Evolutionary conservation across 1,140 invertebrate species (phyloP), one percentile per base, ranked within the genome.

Genomic region (Dolichoris vasculosae): DNA sequence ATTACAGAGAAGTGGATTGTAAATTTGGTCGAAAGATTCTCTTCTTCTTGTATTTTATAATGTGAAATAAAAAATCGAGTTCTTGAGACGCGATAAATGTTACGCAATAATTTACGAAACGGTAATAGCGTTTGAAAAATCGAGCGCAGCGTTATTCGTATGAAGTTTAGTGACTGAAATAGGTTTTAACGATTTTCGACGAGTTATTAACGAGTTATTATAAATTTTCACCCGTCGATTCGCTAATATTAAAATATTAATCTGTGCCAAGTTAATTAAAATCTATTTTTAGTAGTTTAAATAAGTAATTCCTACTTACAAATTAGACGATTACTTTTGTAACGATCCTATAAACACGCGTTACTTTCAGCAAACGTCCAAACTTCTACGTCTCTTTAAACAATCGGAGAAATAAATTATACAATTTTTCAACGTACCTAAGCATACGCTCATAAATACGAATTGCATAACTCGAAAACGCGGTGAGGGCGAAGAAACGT

Each of bases 371-470:
- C 1, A 26, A 40, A 63, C 63, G 32, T 38, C 20, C 15, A 32
- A 63, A 32, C 13, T 40, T 63, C n/a, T 20, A 15, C 15, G 8
- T 13, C 46, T 26, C 4, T 40, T 38, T 40, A 80, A 80, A 80
- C 78, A 80, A 67, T 80, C 40, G 23, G 1, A 67, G 26, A 80
- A 17, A 80, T 80, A 43, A 64, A 64, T 64, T 64, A 46, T 46
- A 38, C 11, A 38, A 67, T 67, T 80, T 64, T 40, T 67, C 59
- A 79, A 40, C 23, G 46, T 40, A 20, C 6, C 32, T 40, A 40
- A 40, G 35, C 4, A 78, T n/a, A 40, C 20, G 59, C 38, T 80
- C 59, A 40, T 80, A 80, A 80, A 67, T 40, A 67, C 9, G 35
- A 40, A 64, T 67, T 80, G 40, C 78, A 30, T 9, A 67, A 78